phyloP scores from a whole-genome alignment of 1,140 invertebrate species.

The Mizuhopecten yessoensis region DNA sequence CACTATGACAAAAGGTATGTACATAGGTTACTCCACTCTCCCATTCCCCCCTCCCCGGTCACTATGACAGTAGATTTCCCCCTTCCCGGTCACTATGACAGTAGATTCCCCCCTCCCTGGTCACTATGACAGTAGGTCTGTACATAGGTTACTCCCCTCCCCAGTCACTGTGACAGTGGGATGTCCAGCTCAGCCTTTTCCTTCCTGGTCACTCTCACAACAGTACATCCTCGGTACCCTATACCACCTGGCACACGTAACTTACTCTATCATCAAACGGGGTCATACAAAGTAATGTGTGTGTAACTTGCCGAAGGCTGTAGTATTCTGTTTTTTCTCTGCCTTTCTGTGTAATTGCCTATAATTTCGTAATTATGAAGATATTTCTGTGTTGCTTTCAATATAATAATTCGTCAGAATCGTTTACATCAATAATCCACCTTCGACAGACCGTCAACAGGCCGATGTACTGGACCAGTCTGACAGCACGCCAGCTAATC shows the following conservation, averaged over 20 bases:
- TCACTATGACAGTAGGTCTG: not conserved
- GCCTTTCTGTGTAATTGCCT: not conserved
- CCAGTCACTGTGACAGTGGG: no score
- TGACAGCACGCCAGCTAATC: not conserved
- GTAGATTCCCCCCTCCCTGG: no score
- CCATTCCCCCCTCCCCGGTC: no score
- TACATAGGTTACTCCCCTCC: no score
- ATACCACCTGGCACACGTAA: not conserved
- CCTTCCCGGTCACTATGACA: no score
- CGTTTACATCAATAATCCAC: constrained; percentile 9
- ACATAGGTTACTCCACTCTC: no score
- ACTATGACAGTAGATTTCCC: no score
- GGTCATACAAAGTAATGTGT: not conserved
- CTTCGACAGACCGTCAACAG: not conserved
- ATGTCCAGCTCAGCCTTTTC: no score
- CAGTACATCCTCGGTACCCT: not conserved
- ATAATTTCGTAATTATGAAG: constrained; percentile 22
- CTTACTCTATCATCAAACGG: not conserved
- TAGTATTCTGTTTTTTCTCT: not conserved
- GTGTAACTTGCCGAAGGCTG: not conserved
- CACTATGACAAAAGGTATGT: no score
- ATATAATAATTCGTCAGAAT: not conserved
- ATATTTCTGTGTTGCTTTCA: not conserved
- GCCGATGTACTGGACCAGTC: not conserved
- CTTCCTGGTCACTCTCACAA: no score